A percentile compares a stretch with the other conserved stretches of the same genome.
phyloP scores from a whole-genome alignment of 2,888 invertebrate species.

The Andrena fulva region DNA sequence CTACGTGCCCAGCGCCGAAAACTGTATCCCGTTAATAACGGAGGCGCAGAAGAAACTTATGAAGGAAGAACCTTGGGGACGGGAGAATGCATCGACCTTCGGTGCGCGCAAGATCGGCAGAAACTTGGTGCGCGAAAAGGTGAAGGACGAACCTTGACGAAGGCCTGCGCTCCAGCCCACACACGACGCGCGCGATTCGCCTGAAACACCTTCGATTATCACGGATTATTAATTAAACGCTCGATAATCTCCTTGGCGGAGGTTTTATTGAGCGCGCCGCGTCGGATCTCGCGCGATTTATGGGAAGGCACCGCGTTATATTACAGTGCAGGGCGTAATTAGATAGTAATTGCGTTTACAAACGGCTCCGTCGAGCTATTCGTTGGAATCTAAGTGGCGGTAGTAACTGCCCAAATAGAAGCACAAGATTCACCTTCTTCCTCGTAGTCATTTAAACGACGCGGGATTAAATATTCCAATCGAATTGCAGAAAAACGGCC shows the following conservation, averaged over 20 bases:
- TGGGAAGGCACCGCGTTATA: not conserved
- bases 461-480: not conserved
- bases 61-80: slow-evolving; percentile 65
- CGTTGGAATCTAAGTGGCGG: not conserved
- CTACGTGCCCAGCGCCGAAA: not conserved
- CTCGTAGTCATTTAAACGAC: not conserved
- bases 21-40: slow-evolving; percentile 33
- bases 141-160: slow-evolving; percentile 64
- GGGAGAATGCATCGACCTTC: slow-evolving; percentile 69
- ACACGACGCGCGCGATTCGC: slow-evolving; percentile 41
- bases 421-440: not conserved
- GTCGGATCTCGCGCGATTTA: slow-evolving; percentile 36
- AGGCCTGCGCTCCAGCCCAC: slow-evolving; percentile 51
- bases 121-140: slow-evolving; percentile 55
- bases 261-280: slow-evolving; percentile 27
- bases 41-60: slow-evolving; percentile 39
- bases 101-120: slow-evolving; percentile 48
- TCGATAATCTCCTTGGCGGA: slow-evolving; percentile 23
- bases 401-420: not conserved
- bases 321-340: slow-evolving; percentile 7
- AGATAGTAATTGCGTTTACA: slow-evolving; percentile 13
- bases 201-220: slow-evolving; percentile 52
- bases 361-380: not conserved
- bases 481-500: not conserved
- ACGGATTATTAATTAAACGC: slow-evolving; percentile 49